phyloP scores from a whole-genome alignment of 2,888 invertebrate genomes.

The Callyntrura guangdongensis region DNA sequence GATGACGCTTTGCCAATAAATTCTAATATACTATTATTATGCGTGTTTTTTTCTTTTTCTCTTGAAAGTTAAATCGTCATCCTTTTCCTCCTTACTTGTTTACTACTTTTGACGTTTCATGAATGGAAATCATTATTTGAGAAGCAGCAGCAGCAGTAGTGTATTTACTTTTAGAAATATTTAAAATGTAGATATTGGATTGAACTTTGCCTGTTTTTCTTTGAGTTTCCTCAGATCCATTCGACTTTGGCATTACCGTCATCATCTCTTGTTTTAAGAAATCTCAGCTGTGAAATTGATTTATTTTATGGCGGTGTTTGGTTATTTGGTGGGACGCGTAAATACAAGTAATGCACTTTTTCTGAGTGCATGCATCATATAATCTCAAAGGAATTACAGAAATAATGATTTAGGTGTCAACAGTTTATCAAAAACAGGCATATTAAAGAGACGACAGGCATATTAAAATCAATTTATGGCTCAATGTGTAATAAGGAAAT shows the following conservation, averaged over 20 bases:
- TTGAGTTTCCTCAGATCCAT: constrained; percentile 20
- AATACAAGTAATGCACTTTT: constrained; percentile 42
- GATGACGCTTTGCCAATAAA: constrained; percentile 77
- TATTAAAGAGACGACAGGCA: neutral
- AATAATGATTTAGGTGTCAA: constrained; percentile 42
- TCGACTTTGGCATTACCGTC: constrained; percentile 16
- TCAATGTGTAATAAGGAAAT: constrained; percentile 46
- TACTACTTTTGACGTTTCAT: constrained; percentile 62
- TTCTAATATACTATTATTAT: constrained; percentile 59
- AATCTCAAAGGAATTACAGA: constrained; percentile 20
- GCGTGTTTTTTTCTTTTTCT: too few relatives aligned
- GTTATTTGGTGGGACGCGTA: constrained; percentile 9
- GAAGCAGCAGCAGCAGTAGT: neutral
- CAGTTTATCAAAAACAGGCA: constrained; percentile 28
- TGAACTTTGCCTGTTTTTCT: constrained; percentile 10
- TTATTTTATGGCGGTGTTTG: constrained; percentile 47
- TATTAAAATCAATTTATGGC: constrained; percentile 26
- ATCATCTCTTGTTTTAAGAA: constrained; percentile 57
- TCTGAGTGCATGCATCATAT: constrained; percentile 23
- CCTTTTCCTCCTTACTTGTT: constrained; percentile 30
- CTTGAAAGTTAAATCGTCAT: constrained; percentile 12
- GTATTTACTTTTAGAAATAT: neutral
- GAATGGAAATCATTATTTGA: constrained; percentile 57
- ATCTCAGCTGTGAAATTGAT: constrained; percentile 73
- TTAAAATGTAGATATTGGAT: neutral